phyloP scores from a whole-genome alignment of 2,797 vertebrate species.

The Falco columbarius region DNA sequence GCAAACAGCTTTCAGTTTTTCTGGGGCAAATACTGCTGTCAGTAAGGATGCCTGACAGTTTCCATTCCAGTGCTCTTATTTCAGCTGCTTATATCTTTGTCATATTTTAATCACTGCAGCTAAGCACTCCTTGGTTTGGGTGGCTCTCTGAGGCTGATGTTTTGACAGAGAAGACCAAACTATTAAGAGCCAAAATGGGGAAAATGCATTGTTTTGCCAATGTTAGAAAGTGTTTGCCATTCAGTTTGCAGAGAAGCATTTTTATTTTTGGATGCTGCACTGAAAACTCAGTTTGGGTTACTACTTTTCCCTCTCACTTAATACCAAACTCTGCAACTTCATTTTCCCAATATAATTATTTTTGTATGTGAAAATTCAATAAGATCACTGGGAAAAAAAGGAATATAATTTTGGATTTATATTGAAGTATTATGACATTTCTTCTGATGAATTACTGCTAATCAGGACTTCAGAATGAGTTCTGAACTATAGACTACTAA shows the following conservation, averaged over 20 bases:
- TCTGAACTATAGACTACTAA: not conserved
- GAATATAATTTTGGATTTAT: not conserved
- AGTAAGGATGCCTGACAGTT: not conserved
- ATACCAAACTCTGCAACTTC: not conserved
- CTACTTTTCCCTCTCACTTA: not conserved
- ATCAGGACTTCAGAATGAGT: not conserved
- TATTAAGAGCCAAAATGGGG: not conserved
- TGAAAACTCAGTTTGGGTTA: not conserved
- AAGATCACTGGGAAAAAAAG: not conserved
- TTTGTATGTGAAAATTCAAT: not conserved
- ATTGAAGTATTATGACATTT: not conserved
- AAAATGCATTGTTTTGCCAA: not conserved
- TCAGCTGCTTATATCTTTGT: not conserved
- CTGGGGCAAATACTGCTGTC: not conserved
- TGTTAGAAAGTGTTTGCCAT: not conserved
- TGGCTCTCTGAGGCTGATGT: not conserved
- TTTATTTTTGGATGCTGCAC: not conserved
- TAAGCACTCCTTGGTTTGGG: not conserved
- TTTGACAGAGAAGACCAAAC: not conserved
- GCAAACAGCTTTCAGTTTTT: not conserved
- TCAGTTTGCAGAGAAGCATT: not conserved
- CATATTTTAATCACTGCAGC: not conserved
- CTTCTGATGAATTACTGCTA: not conserved
- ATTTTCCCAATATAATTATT: not conserved
- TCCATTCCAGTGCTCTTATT: not conserved